Base-by-base conservation (phyloP, 1,140 invertebrate species). In the Oedothorax gibbosus region DNA sequence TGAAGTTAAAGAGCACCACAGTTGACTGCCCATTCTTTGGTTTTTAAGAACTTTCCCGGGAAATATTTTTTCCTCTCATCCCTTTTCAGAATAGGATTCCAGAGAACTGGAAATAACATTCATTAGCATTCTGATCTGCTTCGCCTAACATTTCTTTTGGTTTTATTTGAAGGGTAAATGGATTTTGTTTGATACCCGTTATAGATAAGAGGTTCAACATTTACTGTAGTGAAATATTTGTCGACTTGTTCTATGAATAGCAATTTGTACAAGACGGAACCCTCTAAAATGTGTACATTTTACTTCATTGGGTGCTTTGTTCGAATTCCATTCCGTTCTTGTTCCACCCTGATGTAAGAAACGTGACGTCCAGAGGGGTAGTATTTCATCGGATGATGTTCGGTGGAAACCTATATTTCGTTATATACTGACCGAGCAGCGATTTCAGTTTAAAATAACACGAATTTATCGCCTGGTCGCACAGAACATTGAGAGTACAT, bases 131-230 rank as follows among this genome's bases (percentile, higher is more conserved):
- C 77, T 68, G 18, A 54, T 79, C 64, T 79, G 64, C 62, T 79
- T 66, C 62, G 77, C 14, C 20, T 50, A 68, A 79, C 77, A 79
- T 79, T 79, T 68, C 64, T 68, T 65, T 53, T 10, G 57, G 77
- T 68, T 79, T 79, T 79, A 79, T 79, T 79, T 79, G 77, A 68
- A 56, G 77, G 62, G 77, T 49, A 68, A 68, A 68, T 56, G 77
- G 77, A 68, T 79, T 79, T 79, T 79, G 77, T 79, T 79, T 68
- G 77, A 79, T 79, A 65, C 65, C 20, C 51, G 77, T 53, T 79
- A 68, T 65, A 68, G 77, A 68, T 68, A 79, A 79, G 77, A 79
- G 51, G 77, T 79, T 68, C 77, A 68, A 79, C 77, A 79, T 79
- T 68, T 68, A 68, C 64, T 15, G 77, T 51, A 56, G 77, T 56